Evolutionary conservation across 2,888 invertebrate species (phyloP).

Genomic region (Amphipoea oculea): DNA sequence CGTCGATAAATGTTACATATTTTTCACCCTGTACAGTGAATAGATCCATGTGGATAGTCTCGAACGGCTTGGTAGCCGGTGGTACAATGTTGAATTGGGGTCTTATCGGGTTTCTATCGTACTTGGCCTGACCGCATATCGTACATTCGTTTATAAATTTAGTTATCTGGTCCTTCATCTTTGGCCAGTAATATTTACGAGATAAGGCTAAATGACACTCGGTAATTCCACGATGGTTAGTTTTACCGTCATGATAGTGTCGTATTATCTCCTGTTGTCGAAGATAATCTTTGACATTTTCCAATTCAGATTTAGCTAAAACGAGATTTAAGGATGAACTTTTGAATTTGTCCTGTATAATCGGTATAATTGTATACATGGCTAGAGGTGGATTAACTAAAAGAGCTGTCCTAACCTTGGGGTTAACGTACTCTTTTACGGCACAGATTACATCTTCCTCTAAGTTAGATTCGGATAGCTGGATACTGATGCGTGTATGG

Average conservation of each 20-base stretch:
- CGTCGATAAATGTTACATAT: not conserved
- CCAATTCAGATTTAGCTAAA: not conserved
- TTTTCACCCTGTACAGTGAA: not conserved
- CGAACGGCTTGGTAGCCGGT: not conserved
- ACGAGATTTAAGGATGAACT: constrained; percentile 1
- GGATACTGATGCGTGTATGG: not conserved
- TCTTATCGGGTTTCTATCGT: not conserved
- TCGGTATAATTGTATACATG: constrained; percentile 2
- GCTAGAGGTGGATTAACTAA: not conserved
- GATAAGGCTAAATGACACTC: not conserved
- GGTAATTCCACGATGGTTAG: too few relatives aligned
- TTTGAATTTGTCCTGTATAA: constrained; percentile 3
- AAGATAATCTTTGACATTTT: not conserved
- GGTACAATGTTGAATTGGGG: not conserved
- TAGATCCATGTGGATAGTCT: not conserved
- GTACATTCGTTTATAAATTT: not conserved
- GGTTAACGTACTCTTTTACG: not conserved
- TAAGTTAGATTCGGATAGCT: not conserved
- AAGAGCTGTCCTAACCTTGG: not conserved
- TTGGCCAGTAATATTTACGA: not conserved
- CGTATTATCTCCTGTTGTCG: not conserved
- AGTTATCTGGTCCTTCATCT: not conserved
- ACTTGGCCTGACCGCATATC: too few relatives aligned
- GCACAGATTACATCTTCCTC: not conserved
- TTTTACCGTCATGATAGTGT: constrained; percentile 2